Evolutionary conservation across 2,888 invertebrate genomes (phyloP).

Genomic region (Andrena dorsata): DNA sequence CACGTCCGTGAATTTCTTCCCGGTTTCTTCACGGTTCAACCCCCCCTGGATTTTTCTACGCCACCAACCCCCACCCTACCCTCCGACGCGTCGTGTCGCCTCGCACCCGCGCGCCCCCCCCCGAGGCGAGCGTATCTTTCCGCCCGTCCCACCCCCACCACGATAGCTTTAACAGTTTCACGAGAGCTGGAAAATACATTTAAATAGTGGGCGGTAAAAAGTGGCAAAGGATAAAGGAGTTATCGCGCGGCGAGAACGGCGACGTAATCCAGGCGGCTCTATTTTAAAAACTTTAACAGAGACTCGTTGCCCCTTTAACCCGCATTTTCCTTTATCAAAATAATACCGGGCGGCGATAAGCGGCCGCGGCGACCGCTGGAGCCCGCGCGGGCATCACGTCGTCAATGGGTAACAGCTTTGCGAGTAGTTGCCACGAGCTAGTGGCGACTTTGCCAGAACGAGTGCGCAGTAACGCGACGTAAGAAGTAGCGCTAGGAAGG

Average conservation of each 20-base stretch:
- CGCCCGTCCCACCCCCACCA: slow-evolving; percentile 4
- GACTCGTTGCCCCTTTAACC: slow-evolving; percentile 56
- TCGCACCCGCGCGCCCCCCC: background rate
- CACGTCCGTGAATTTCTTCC: slow-evolving; percentile 62
- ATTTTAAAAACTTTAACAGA: slow-evolving; percentile 37
- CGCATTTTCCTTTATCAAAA: slow-evolving; percentile 65
- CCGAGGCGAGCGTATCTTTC: slow-evolving; percentile 38
- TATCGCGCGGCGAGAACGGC: background rate
- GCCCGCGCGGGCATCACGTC: slow-evolving; percentile 51
- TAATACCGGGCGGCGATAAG: slow-evolving; percentile 59
- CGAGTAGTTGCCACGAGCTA: slow-evolving; percentile 43
- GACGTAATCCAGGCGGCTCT: slow-evolving; percentile 33
- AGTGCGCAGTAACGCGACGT: slow-evolving; percentile 64
- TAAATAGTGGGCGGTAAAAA: background rate
- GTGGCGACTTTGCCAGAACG: slow-evolving; percentile 59
- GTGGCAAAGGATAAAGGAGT: slow-evolving; percentile 8
- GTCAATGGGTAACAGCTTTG: slow-evolving; percentile 54
- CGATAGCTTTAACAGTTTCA: background rate
- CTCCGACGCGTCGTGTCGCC: background rate
- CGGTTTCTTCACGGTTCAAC: slow-evolving; percentile 40
- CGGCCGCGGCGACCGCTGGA: slow-evolving; percentile 47
- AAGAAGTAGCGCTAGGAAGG: slow-evolving; percentile 58
- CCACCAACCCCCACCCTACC: slow-evolving; percentile 35
- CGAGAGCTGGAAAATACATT: background rate
- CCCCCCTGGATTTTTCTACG: slow-evolving; percentile 47